Percentiles rank a stretch among this genome's conserved stretches.
Conservation (phyloP, 2,113 vertebrate species). For the Eulemur rufifrons region DNA sequence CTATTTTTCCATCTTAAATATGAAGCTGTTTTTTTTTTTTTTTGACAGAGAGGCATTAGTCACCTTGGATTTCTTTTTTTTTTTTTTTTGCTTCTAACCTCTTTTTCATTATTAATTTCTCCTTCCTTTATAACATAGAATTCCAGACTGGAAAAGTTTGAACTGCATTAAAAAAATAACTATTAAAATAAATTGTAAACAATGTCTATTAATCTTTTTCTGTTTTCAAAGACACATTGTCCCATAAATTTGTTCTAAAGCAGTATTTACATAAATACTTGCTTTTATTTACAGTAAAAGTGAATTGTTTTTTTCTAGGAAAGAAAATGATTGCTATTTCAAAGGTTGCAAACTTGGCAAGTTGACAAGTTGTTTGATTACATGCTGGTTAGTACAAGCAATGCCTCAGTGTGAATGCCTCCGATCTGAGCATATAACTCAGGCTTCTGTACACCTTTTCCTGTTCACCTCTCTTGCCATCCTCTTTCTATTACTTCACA, state of each 20-base stretch:
- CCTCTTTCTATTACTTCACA: neutral
- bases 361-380: slow-evolving; percentile 45
- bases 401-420: neutral
- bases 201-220: slow-evolving; percentile 63
- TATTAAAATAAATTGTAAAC: slow-evolving; percentile 42
- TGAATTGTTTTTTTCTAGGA: slow-evolving; percentile 48
- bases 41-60: slow-evolving; percentile 18
- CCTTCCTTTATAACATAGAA: slow-evolving; percentile 27
- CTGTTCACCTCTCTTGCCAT: neutral
- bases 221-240: slow-evolving; percentile 61
- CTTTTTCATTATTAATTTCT: slow-evolving; percentile 44
- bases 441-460: neutral
- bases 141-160: slow-evolving; percentile 53
- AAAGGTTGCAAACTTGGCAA: slow-evolving; percentile 65
- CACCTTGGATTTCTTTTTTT: slow-evolving; percentile 38
- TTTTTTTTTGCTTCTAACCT: slow-evolving; percentile 42
- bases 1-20: slow-evolving; percentile 4
- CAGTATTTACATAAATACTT: slow-evolving; percentile 65
- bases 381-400: slow-evolving; percentile 25
- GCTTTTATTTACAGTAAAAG: slow-evolving; percentile 68
- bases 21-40: neutral
- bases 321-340: slow-evolving; percentile 68
- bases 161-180: slow-evolving; percentile 22
- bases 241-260: slow-evolving; percentile 49
- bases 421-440: fast-evolving